Percentiles rank a stretch among this genome's conserved stretches.
These are phyloP conservation scores for Magallana angulata DNA, from an alignment of 1,140 invertebrate genomes.

Conservation along the genomic window DNA sequence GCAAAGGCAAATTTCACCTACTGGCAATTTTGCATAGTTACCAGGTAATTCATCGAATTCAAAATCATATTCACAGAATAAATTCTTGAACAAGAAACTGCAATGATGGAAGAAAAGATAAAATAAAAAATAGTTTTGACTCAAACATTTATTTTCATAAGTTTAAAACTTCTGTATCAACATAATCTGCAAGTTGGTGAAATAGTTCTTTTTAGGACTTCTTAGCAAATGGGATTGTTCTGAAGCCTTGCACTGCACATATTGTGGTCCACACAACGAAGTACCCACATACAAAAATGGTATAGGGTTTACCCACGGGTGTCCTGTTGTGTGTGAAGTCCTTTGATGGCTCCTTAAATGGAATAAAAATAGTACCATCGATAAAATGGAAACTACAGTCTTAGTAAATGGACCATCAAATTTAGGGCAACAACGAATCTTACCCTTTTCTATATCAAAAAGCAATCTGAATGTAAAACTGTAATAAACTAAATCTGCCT, in stretches of 20 bases:
- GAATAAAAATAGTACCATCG: neutral
- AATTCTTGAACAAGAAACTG: no score
- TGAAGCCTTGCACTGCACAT: neutral
- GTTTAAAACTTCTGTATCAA: neutral
- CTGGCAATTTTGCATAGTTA: no score
- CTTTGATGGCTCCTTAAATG: slow-evolving; percentile 1
- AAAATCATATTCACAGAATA: no score
- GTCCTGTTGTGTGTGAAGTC: slow-evolving; percentile 5
- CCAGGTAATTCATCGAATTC: no score
- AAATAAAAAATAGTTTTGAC: no score
- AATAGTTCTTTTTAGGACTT: neutral
- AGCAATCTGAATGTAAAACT: no score
- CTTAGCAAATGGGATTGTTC: neutral
- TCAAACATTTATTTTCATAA: slow-evolving; percentile 14
- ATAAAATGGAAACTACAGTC: neutral
- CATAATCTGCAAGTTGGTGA: neutral
- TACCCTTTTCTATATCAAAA: no score
- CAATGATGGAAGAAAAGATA: no score
- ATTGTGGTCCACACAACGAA: neutral
- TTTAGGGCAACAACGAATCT: neutral
- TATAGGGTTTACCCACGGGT: neutral
- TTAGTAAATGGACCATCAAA: neutral
- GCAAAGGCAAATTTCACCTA: no score
- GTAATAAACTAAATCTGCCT: no score
- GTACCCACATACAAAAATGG: neutral